phyloP scores from a whole-genome alignment of 2,797 vertebrate genomes.

The Microctenopoma lineatum region DNA sequence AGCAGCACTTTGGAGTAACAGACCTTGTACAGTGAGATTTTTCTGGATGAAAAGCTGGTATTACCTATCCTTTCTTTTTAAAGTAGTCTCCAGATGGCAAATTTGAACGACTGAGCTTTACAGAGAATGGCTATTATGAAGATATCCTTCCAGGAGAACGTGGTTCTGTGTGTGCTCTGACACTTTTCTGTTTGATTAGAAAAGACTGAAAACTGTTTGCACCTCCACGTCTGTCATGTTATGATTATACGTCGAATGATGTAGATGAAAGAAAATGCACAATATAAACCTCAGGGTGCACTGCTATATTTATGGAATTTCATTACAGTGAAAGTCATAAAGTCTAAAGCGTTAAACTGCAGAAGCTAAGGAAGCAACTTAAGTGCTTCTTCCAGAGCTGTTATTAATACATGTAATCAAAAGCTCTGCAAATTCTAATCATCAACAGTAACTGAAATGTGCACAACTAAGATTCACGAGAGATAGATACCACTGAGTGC shows the following conservation, averaged over 20 bases:
- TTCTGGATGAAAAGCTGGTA: slow-evolving; percentile 38
- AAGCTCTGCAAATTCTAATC: slow-evolving; percentile 11
- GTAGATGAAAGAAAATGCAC: slow-evolving; percentile 33
- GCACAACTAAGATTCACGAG: slow-evolving; percentile 2
- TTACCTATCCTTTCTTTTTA: slow-evolving; percentile 24
- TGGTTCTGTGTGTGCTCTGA: slow-evolving; percentile 4
- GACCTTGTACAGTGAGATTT: slow-evolving; percentile 50
- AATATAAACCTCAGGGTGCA: slow-evolving; percentile 15
- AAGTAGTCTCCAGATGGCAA: slow-evolving; percentile 31
- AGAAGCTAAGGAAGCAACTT: slow-evolving; percentile 5
- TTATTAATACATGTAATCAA: not conserved
- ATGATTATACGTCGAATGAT: slow-evolving; percentile 10
- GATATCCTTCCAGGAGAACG: not conserved
- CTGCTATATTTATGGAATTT: slow-evolving; percentile 46
- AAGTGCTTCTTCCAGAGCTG: not conserved
- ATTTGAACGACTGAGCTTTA: slow-evolving; percentile 46
- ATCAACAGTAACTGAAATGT: not conserved
- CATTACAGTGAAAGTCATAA: slow-evolving; percentile 42
- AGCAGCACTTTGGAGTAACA: slow-evolving; percentile 40
- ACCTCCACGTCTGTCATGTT: slow-evolving; percentile 13
- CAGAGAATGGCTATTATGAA: slow-evolving; percentile 28
- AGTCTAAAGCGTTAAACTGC: slow-evolving; percentile 30
- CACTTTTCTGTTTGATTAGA: slow-evolving; percentile 32
- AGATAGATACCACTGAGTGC: slow-evolving; percentile 5
- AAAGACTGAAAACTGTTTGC: slow-evolving; percentile 36